Base-by-base conservation (phyloP, 2,113 vertebrate species). In the Larimichthys polyactis region DNA sequence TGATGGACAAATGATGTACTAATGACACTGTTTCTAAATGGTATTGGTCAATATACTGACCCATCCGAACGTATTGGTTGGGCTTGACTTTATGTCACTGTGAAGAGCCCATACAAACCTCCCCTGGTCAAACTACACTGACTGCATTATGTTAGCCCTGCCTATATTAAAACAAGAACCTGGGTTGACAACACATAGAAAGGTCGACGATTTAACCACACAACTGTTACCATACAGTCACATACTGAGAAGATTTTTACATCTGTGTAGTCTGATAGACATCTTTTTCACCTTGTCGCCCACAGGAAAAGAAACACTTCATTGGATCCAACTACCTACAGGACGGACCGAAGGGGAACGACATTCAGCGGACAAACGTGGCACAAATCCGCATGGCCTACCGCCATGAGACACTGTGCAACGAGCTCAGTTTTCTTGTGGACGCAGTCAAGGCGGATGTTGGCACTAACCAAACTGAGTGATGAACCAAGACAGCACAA, bases 311-410 rank as follows among this genome's bases (percentile, higher is more conserved):
- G 92, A 96, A 97, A 91, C 96, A 96, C 86, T 99, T 98, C 93
- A 77, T 99, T 77, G 98, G 98, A 19, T 10, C 88, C 65, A 96
- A 97, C 94, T 99, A 99, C 88, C 95, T 96, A 29, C 94, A 97
- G 87, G 97, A 98, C 44, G 98, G 98, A 71, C 97, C 98, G 0
- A 96, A 95, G 11, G 98, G 98, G 55, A 99, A 99, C 10, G 97
- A 99, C 86, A 99, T 99, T 80, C 95, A 95, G 44, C 95, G 96
- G 89, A 99, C 98, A 55, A 99, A 99, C 1, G 98, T 99, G 64
- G 97, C 98, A 3, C 97, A 99, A 87, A 99, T 99, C 92, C 97
- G 98, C 59, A 96, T 99, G 96, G 96, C 98, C 40, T 99, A 96
- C 94, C 96, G 98, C 62, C 92, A 98, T 0, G 98, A 99, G 94